Evolutionary conservation across 2,797 vertebrate genomes (phyloP).

Genomic region (Lacerta bilineata): DNA sequence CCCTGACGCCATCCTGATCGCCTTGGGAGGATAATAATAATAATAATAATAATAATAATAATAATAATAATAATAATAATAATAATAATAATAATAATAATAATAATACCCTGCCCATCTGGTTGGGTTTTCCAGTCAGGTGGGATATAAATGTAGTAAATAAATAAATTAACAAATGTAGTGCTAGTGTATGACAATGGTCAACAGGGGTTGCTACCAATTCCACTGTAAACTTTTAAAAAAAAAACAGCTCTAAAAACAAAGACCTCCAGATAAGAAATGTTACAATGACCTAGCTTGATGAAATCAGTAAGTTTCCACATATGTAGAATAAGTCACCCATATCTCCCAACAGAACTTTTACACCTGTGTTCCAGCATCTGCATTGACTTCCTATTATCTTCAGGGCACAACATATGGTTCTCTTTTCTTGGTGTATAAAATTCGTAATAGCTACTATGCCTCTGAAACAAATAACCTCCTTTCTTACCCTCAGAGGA

Average conservation of each 20-base stretch:
- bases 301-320: background rate
- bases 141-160: no score
- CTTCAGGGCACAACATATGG: background rate
- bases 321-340: background rate
- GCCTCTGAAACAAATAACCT: background rate
- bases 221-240: no score
- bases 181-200: no score
- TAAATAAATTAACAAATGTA: no score
- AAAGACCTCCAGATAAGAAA: background rate
- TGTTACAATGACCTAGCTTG: background rate
- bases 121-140: no score
- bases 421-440: background rate
- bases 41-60: no score
- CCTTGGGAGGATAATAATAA: no score
- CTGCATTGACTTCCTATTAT: background rate
- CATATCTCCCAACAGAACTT: background rate
- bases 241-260: background rate
- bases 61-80: no score
- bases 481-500: background rate
- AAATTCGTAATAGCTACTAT: background rate
- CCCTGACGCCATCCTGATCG: no score
- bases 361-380: background rate
- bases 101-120: no score
- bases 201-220: no score
- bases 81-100: no score